These are phyloP conservation scores for Genyomyrus donnyi DNA, from an alignment of 2,113 vertebrate species.

Conservation along the genomic window DNA sequence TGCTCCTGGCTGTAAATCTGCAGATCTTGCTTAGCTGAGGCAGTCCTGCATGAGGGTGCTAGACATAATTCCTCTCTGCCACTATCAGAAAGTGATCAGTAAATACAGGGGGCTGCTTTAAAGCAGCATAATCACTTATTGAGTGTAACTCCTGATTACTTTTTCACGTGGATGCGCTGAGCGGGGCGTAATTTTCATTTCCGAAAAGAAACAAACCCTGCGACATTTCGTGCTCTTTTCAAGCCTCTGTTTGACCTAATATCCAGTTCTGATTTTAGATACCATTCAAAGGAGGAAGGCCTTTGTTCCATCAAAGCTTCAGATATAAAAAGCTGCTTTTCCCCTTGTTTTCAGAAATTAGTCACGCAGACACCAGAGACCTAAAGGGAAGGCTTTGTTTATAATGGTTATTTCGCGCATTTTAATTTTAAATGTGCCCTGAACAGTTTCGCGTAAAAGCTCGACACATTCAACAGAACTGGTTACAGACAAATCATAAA, in stretches of 20 bases:
- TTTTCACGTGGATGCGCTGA: neutral
- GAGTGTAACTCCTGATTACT: neutral
- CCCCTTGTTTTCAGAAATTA: neutral
- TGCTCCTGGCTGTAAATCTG: neutral
- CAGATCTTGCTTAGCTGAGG: neutral
- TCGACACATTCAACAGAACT: neutral
- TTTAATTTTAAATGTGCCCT: neutral
- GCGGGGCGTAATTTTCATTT: neutral
- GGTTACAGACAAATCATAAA: neutral
- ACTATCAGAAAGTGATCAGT: neutral
- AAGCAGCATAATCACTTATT: neutral
- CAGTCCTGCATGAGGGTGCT: neutral
- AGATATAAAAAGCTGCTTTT: neutral
- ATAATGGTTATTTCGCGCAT: neutral
- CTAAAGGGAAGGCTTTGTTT: neutral
- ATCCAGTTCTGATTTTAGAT: neutral
- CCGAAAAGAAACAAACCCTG: neutral
- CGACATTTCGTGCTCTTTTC: neutral
- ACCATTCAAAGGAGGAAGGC: neutral
- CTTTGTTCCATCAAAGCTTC: neutral
- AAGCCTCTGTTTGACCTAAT: neutral
- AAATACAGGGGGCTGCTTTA: neutral
- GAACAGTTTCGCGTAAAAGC: neutral
- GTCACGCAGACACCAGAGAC: neutral
- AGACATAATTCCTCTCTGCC: neutral